Evolutionary conservation across 2,797 vertebrate genomes (phyloP).

Genomic region (Cossypha dichroa): DNA sequence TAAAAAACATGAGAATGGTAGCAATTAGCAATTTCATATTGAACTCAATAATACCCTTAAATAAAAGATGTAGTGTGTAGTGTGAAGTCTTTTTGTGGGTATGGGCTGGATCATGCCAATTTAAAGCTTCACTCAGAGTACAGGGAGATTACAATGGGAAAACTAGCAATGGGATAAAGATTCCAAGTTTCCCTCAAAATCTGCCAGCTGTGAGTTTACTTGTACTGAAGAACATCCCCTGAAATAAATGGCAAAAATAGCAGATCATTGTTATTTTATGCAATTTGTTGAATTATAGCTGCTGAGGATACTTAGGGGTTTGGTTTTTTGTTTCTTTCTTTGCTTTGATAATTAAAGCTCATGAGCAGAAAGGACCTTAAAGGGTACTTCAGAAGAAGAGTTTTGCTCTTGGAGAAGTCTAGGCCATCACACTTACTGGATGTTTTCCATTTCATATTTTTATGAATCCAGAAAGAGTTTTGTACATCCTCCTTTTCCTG

Average conservation of each 20-base stretch:
- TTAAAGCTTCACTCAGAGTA: background rate
- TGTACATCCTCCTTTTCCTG: background rate
- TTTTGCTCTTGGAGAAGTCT: background rate
- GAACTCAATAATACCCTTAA: background rate
- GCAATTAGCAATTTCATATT: background rate
- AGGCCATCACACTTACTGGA: background rate
- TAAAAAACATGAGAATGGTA: background rate
- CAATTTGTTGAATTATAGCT: background rate
- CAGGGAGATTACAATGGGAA: background rate
- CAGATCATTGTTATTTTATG: background rate
- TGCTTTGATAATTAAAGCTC: background rate
- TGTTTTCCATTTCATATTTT: background rate
- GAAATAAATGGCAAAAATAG: background rate
- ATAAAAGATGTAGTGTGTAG: background rate
- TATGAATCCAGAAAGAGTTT: background rate
- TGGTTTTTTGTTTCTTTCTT: background rate
- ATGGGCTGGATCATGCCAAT: background rate
- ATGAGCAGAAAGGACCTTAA: background rate
- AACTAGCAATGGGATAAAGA: background rate
- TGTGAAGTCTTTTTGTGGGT: background rate
- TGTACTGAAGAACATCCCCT: background rate
- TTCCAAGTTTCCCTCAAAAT: background rate
- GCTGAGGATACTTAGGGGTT: background rate
- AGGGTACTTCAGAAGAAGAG: background rate
- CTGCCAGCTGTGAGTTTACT: background rate